Conservation (phyloP, 2,113 vertebrate genomes). For the human region GRCh38 chr22:40085501-40086000, state of each 20-base stretch:
- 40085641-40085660: background rate
- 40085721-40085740: background rate
- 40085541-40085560: background rate
- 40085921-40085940: no score
- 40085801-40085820: constrained; percentile 19
- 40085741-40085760: background rate
- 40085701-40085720: background rate
- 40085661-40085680: background rate
- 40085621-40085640: constrained; percentile 4
- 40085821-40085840: background rate
- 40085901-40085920: no score
- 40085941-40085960: no score
- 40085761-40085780: background rate
- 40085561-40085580: background rate
- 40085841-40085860: no score
- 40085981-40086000: no score
- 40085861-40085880: no score
- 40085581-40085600: constrained; percentile 21
- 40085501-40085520: background rate
- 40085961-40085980: no score
- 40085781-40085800: constrained; percentile 12
- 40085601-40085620: background rate
- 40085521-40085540: constrained; percentile 16
- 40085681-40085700: background rate
- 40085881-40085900: no score